phyloP scores from a whole-genome alignment of 2,797 vertebrate species.

The Cryptoblepharus egeriae region DNA sequence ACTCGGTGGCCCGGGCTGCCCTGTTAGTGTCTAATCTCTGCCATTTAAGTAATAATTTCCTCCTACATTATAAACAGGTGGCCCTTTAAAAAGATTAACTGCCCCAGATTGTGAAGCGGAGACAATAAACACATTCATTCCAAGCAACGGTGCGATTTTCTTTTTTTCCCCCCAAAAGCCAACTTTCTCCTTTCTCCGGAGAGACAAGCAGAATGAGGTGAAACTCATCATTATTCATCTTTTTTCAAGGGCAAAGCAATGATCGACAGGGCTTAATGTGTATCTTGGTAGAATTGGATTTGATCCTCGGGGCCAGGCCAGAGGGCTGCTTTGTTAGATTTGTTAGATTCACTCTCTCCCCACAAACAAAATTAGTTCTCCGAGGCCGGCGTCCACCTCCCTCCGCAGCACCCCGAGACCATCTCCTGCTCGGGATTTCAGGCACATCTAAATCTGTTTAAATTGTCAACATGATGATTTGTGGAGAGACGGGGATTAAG shows the following conservation, averaged over 20 bases:
- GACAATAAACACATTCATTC: slow-evolving; percentile 49
- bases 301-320: slow-evolving; percentile 89
- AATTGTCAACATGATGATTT: slow-evolving; percentile 77
- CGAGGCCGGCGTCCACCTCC: slow-evolving; percentile 67
- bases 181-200: slow-evolving; percentile 64
- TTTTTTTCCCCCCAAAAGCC: slow-evolving; percentile 40
- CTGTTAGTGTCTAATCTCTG: not conserved
- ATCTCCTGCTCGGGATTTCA: slow-evolving; percentile 78
- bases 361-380: slow-evolving; percentile 89
- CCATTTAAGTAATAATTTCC: slow-evolving; percentile 33
- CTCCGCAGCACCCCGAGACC: slow-evolving; percentile 74
- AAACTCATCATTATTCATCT: slow-evolving; percentile 85
- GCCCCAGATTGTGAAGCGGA: slow-evolving; percentile 29
- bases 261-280: slow-evolving; percentile 93
- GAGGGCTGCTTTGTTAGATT: slow-evolving; percentile 81
- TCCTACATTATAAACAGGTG: slow-evolving; percentile 34
- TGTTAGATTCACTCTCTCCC: slow-evolving; percentile 83
- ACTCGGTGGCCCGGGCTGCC: not conserved
- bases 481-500: slow-evolving; percentile 77
- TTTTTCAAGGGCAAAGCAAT: slow-evolving; percentile 87
- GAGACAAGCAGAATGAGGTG: slow-evolving; percentile 64
- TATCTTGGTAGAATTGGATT: slow-evolving; percentile 92
- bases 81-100: slow-evolving; percentile 39
- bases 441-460: slow-evolving; percentile 80
- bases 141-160: slow-evolving; percentile 49